Percentiles rank a stretch among this genome's conserved stretches.
Evolutionary conservation across 2,888 invertebrate species (phyloP).

Genomic region (Caradrina clavipalpis): DNA sequence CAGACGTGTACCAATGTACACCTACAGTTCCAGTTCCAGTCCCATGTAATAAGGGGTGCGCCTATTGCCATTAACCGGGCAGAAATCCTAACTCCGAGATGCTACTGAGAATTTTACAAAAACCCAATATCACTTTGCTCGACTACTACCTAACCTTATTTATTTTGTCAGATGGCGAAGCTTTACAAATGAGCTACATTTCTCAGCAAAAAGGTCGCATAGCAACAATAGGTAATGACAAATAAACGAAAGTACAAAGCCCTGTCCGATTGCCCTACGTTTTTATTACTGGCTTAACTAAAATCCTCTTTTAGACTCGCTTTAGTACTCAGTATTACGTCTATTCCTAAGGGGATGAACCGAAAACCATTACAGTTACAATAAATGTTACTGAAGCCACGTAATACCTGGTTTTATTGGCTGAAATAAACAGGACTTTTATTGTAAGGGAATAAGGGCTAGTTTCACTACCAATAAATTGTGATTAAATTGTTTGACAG

Average conservation of each 20-base stretch:
- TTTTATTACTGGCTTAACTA: conserved; percentile 24
- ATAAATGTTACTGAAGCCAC: conserved; percentile 24
- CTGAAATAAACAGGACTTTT: conserved; percentile 15
- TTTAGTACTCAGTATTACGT: conserved; percentile 1
- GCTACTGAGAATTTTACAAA: too few relatives aligned
- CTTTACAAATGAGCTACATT: too few relatives aligned
- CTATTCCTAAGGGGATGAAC: background rate
- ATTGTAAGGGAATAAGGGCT: background rate
- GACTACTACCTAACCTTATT: too few relatives aligned
- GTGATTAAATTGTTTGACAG: too few relatives aligned
- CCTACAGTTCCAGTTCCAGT: too few relatives aligned
- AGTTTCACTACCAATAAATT: too few relatives aligned
- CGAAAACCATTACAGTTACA: conserved; percentile 34
- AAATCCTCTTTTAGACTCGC: conserved; percentile 10
- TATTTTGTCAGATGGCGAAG: too few relatives aligned
- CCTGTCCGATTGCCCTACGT: background rate
- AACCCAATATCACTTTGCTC: too few relatives aligned
- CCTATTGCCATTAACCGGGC: too few relatives aligned
- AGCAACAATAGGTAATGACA: conserved; percentile 9
- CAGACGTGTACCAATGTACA: too few relatives aligned
- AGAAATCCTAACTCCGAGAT: too few relatives aligned
- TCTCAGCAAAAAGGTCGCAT: conserved; percentile 10
- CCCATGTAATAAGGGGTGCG: too few relatives aligned
- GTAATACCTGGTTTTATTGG: conserved; percentile 25
- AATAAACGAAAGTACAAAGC: conserved; percentile 27